Conservation (phyloP, 2,888 invertebrate species). For the Plemyria rubiginata region DNA sequence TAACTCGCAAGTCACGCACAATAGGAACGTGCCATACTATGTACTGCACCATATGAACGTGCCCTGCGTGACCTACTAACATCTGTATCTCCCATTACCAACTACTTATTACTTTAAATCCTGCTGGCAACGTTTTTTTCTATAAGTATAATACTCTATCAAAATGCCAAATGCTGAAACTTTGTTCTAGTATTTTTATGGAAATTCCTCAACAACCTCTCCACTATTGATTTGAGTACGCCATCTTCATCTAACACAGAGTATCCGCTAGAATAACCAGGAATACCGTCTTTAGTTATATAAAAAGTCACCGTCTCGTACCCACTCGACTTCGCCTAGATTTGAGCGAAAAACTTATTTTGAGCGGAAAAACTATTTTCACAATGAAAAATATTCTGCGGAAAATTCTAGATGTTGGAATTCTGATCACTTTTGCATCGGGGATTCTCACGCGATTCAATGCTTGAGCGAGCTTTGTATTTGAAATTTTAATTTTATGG, state of each 20-base stretch:
- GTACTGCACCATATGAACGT: no score
- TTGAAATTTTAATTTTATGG: neutral
- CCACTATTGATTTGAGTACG: neutral
- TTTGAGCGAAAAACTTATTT: conserved; percentile 16
- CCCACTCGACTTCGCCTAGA: conserved; percentile 11
- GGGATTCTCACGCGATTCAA: conserved; percentile 8
- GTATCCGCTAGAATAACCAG: neutral
- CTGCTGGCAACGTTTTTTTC: no score
- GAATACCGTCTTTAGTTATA: conserved; percentile 1
- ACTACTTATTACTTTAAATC: no score
- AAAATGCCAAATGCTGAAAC: no score
- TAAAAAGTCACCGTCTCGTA: conserved; percentile 13
- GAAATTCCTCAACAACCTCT: neutral
- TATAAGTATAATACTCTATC: no score
- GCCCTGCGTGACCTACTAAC: no score
- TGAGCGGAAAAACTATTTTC: conserved; percentile 17
- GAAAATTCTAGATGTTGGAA: conserved; percentile 9
- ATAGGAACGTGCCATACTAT: no score
- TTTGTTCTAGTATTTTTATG: no score
- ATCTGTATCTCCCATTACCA: no score
- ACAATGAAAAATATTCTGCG: conserved; percentile 3
- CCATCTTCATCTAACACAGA: neutral
- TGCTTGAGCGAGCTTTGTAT: neutral
- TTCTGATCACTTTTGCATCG: conserved; percentile 6
- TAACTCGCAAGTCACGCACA: no score